A percentile compares a stretch with the other conserved stretches of the same genome.
Evolutionary conservation across 2,113 vertebrate species (phyloP).

Genomic region (Zapornia atra): DNA sequence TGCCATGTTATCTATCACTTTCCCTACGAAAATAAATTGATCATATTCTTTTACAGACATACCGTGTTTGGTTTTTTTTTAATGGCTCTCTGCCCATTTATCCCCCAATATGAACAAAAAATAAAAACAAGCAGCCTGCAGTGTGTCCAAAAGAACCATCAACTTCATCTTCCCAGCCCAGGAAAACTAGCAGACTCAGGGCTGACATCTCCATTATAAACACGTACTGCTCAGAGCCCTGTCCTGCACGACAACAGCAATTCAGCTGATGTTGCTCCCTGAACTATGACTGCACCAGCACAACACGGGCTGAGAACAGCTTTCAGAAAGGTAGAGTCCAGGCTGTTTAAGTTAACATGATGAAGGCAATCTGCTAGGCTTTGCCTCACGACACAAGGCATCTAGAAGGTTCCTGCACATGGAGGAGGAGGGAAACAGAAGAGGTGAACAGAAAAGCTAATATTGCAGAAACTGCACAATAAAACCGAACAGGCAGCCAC

Average conservation of each 20-base stretch:
- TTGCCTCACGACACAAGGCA: neutral
- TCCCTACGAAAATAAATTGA: slow-evolving; percentile 46
- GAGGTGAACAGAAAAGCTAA: neutral
- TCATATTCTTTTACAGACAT: slow-evolving; percentile 38
- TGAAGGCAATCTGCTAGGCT: neutral
- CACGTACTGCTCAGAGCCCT: neutral
- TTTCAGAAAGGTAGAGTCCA: neutral
- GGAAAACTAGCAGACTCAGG: neutral
- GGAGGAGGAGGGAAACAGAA: neutral
- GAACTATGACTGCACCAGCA: neutral
- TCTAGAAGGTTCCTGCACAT: neutral
- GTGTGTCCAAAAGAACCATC: neutral
- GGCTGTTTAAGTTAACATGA: neutral
- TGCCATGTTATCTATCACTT: slow-evolving; percentile 42
- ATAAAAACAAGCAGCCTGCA: neutral
- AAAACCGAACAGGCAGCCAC: neutral
- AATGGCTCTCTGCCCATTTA: neutral
- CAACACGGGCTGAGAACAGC: neutral
- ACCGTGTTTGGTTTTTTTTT: neutral
- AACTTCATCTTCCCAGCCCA: neutral
- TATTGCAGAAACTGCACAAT: neutral
- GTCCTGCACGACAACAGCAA: neutral
- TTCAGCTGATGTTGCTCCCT: neutral
- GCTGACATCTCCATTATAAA: neutral
- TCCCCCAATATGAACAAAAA: neutral